Conservation (phyloP, 2,797 vertebrate genomes). For the Liasis olivaceus region DNA sequence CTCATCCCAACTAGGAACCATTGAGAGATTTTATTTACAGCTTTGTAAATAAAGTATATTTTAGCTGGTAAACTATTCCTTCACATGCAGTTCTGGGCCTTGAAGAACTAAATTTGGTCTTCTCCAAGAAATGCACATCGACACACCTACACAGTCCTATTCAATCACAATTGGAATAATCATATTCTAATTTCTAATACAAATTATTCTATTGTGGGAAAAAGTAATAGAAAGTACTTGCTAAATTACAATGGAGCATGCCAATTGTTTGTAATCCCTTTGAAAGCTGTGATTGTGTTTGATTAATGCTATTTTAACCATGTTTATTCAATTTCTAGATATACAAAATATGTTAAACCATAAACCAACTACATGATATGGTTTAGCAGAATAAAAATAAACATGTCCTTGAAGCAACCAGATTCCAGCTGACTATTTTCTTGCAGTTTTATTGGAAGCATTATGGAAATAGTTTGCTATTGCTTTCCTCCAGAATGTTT, state of each 20-base stretch:
- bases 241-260: constrained; percentile 51
- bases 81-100: not conserved
- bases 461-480: not conserved
- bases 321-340: constrained; percentile 22
- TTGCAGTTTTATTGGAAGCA: not conserved
- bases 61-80: not conserved
- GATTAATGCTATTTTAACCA: not conserved
- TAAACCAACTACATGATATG: not conserved
- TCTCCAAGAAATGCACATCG: not conserved
- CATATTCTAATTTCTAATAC: constrained; percentile 73
- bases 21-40: not conserved
- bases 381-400: not conserved
- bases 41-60: not conserved
- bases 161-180: constrained; percentile 76
- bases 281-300: constrained; percentile 22
- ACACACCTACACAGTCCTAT: constrained; percentile 22
- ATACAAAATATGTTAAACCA: not conserved
- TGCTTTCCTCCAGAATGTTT: not conserved
- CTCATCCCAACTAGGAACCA: not conserved
- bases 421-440: not conserved
- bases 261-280: constrained; percentile 60
- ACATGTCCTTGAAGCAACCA: not conserved
- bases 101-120: not conserved
- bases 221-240: constrained; percentile 68
- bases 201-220: constrained; percentile 66